Evolutionary conservation across 2,888 invertebrate species (phyloP).

Genomic region (Antitype chi): DNA sequence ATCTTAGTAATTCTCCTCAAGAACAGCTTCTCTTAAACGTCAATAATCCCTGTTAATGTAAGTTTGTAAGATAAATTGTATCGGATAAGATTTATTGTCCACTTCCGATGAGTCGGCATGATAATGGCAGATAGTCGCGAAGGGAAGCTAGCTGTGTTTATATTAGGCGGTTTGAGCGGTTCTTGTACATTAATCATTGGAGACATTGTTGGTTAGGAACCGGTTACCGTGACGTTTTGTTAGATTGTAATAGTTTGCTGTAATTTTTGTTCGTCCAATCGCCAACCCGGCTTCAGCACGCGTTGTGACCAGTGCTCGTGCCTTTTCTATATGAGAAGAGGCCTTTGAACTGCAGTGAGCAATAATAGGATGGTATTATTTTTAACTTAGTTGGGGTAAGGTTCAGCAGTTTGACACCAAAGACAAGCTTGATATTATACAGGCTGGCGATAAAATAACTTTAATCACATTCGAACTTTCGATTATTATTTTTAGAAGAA

Average conservation of each 20-base stretch:
- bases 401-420: too few species aligned
- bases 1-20: neutral
- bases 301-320: too few species aligned
- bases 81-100: slow-evolving; percentile 78
- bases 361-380: too few species aligned
- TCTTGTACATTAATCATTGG: slow-evolving; percentile 42
- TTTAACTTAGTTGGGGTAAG: too few species aligned
- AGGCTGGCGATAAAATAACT: too few species aligned
- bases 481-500: too few species aligned
- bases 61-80: slow-evolving; percentile 61
- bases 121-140: slow-evolving; percentile 66
- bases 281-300: too few species aligned
- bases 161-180: slow-evolving; percentile 39
- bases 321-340: too few species aligned
- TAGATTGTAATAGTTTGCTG: neutral
- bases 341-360: too few species aligned
- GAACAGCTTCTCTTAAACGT: slow-evolving; percentile 27
- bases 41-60: slow-evolving; percentile 55
- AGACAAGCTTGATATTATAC: too few species aligned
- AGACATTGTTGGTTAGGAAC: slow-evolving; percentile 21
- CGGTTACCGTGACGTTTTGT: slow-evolving; percentile 26
- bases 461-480: too few species aligned
- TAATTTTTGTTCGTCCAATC: neutral
- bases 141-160: slow-evolving; percentile 45
- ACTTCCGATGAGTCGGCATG: slow-evolving; percentile 80